These are phyloP conservation scores for Myrmophylax atrothorax DNA, from an alignment of 2,113 vertebrate genomes.

Conservation along the genomic window DNA sequence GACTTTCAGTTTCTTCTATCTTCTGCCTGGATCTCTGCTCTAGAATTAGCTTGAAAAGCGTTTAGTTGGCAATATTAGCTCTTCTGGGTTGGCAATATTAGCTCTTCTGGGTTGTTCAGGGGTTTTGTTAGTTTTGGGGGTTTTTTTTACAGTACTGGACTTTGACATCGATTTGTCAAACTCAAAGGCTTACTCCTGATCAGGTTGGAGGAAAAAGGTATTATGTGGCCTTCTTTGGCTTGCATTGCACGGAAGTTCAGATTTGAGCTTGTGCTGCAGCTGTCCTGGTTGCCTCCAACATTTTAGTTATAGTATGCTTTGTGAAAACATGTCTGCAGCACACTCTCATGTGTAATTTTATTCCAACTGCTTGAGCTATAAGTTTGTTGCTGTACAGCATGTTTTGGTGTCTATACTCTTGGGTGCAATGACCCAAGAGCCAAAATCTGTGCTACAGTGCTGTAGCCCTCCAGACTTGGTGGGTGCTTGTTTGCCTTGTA, in stretches of 20 bases:
- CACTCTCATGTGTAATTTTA: background rate
- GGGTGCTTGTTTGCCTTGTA: background rate
- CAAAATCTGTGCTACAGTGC: background rate
- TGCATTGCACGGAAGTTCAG: background rate
- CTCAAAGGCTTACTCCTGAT: background rate
- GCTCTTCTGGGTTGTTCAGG: background rate
- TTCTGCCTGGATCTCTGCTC: background rate
- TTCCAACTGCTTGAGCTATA: background rate
- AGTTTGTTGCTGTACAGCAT: background rate
- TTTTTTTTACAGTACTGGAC: background rate
- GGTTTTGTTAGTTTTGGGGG: background rate
- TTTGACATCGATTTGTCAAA: background rate
- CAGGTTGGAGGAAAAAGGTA: background rate
- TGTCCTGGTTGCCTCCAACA: background rate
- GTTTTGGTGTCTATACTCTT: background rate
- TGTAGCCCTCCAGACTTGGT: accelerated
- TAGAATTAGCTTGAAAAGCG: background rate
- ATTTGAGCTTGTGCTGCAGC: background rate
- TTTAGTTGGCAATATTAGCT: background rate
- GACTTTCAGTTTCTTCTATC: background rate
- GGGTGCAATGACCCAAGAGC: accelerated
- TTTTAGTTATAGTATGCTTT: background rate
- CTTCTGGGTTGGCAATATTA: background rate
- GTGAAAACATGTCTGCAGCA: background rate
- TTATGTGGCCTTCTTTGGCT: background rate